Percentiles rank a stretch among this genome's conserved stretches.
Conservation (phyloP, 2,888 invertebrate species). For the Osmoderma eremita region DNA sequence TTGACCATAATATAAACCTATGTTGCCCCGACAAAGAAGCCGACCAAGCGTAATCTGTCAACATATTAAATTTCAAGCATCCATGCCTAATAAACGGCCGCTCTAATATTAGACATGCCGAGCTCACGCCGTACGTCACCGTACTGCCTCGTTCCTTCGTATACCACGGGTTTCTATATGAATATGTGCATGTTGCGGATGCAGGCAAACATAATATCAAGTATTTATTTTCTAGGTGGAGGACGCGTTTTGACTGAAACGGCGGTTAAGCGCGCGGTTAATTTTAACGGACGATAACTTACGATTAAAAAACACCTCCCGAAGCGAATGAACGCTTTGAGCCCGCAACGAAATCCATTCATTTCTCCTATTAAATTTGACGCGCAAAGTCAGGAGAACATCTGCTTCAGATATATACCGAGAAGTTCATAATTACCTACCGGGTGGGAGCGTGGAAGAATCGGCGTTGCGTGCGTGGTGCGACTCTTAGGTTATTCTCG, state of each 20-base stretch:
- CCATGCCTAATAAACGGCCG: constrained; percentile 42
- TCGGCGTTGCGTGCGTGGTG: background rate
- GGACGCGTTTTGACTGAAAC: constrained; percentile 5
- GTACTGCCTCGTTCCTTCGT: background rate
- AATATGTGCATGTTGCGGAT: background rate
- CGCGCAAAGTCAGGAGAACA: constrained; percentile 15
- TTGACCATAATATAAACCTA: constrained; percentile 33
- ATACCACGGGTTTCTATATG: constrained; percentile 1
- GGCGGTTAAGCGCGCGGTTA: constrained; percentile 14
- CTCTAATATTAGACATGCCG: constrained; percentile 40
- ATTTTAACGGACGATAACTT: constrained; percentile 22
- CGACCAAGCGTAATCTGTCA: constrained; percentile 40
- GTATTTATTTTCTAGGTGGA: background rate
- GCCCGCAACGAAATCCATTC: constrained; percentile 2
- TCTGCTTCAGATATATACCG: constrained; percentile 27
- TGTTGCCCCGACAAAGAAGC: constrained; percentile 30
- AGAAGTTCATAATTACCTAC: background rate
- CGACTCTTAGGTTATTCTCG: constrained; percentile 6
- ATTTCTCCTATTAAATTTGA: constrained; percentile 34
- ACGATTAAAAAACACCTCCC: constrained; percentile 24
- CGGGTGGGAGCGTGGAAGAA: background rate
- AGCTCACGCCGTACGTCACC: background rate
- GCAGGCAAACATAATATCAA: background rate
- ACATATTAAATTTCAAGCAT: constrained; percentile 43
- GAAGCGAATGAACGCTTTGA: constrained; percentile 5